Percentiles rank a stretch among this genome's conserved stretches.
These are phyloP conservation scores for Rallus crepitans DNA, from an alignment of 2,797 vertebrate species.

Conservation along the genomic window DNA sequence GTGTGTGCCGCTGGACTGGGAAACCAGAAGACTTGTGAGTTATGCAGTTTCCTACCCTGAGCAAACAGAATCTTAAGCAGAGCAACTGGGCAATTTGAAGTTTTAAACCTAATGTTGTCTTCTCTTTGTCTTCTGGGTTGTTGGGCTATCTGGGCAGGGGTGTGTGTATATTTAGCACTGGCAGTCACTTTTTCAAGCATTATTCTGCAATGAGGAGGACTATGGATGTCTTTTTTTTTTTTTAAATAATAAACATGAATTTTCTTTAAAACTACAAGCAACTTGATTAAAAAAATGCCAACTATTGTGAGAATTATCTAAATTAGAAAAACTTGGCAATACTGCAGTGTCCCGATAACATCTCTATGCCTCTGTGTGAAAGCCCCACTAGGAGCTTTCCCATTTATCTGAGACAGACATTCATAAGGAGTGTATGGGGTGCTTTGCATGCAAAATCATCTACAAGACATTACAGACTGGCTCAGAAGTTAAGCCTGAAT, in stretches of 20 bases:
- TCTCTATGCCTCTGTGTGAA: conserved; percentile 4
- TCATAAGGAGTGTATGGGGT: neutral
- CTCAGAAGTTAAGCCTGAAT: conserved; percentile 42
- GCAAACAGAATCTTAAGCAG: neutral
- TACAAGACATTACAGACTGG: neutral
- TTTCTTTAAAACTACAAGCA: neutral
- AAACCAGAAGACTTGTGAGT: neutral
- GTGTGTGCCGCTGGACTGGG: neutral
- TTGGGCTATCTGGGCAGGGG: neutral
- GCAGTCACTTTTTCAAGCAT: neutral
- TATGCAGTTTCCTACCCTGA: neutral
- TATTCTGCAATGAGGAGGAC: neutral
- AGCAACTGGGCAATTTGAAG: neutral
- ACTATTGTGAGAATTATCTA: neutral
- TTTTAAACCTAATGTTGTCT: neutral
- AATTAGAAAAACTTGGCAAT: neutral
- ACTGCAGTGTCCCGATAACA: neutral
- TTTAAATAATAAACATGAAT: neutral
- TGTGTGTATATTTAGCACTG: neutral
- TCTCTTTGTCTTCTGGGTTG: neutral
- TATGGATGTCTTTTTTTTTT: neutral
- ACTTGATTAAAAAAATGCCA: neutral
- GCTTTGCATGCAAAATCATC: conserved; percentile 32
- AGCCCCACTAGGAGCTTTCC: neutral
- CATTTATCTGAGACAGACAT: conserved; percentile 22